Conservation (phyloP, 2,888 invertebrate genomes). For the Cryptophagus acutangulus region DNA sequence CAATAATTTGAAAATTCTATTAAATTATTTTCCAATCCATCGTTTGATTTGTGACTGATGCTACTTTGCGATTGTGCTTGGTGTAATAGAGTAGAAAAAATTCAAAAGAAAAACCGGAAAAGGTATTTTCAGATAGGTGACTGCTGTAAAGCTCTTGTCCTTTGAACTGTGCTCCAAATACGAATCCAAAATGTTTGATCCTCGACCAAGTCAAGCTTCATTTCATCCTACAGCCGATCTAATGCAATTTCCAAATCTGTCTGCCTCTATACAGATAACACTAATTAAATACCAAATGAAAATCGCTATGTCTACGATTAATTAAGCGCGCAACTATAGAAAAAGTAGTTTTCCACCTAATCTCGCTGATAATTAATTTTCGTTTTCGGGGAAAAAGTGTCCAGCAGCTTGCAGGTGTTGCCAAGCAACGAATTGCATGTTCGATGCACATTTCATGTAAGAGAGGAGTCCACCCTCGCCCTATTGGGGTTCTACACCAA, state of each 20-base stretch:
- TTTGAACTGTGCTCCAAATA: background rate
- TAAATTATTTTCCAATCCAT: too few species aligned
- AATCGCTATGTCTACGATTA: too few species aligned
- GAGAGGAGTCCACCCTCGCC: slow-evolving; percentile 9
- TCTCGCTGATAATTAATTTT: slow-evolving; percentile 2
- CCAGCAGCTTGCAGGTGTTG: slow-evolving; percentile 2
- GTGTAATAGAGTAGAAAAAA: background rate
- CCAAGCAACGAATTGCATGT: slow-evolving; percentile 18
- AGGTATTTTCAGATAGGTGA: slow-evolving; percentile 2
- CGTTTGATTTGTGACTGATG: too few species aligned
- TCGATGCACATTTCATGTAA: slow-evolving; percentile 19
- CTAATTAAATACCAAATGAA: too few species aligned
- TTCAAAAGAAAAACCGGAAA: slow-evolving; percentile 1
- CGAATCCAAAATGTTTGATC: background rate
- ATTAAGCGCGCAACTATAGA: too few species aligned
- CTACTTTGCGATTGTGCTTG: too few species aligned
- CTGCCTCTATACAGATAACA: too few species aligned
- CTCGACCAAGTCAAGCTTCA: background rate
- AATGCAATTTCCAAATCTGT: too few species aligned
- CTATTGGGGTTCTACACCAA: slow-evolving; percentile 11
- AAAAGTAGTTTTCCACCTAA: too few species aligned
- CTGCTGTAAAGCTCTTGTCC: slow-evolving; percentile 1
- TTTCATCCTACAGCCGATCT: too few species aligned
- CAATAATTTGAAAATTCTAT: too few species aligned
- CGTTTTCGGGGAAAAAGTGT: slow-evolving; percentile 4